These are phyloP conservation scores for Melanerpes aurifrons DNA, from an alignment of 2,113 vertebrate species.

Conservation along the genomic window DNA sequence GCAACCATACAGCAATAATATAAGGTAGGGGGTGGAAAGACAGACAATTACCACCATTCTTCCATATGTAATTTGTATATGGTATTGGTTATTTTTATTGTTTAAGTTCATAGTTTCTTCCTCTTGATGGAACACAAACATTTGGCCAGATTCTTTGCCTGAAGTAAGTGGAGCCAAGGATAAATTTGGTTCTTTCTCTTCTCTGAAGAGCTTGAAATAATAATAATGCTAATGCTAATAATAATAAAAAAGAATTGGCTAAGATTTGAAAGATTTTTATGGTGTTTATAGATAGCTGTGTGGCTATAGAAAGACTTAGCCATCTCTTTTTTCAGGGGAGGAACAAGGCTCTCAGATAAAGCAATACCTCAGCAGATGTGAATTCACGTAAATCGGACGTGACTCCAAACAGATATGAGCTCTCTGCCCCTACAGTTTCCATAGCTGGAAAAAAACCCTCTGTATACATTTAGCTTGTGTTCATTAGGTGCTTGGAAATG, in stretches of 20 bases:
- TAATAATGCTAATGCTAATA: constrained; percentile 43
- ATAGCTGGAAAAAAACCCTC: not conserved
- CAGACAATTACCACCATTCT: constrained; percentile 35
- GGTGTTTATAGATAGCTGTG: constrained; percentile 29
- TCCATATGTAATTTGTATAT: constrained; percentile 48
- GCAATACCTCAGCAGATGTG: constrained; percentile 42
- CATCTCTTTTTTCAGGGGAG: not conserved
- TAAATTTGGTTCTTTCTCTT: constrained; percentile 37
- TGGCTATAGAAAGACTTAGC: constrained; percentile 7
- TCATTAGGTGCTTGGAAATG: not conserved
- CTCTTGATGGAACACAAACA: constrained; percentile 44
- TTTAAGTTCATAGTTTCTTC: constrained; percentile 52
- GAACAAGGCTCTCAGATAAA: constrained; percentile 36
- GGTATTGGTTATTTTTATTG: constrained; percentile 63
- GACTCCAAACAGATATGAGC: not conserved
- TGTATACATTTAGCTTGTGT: not conserved
- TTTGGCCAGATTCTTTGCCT: constrained; percentile 38
- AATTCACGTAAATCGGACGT: not conserved
- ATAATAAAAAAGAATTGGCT: constrained; percentile 8
- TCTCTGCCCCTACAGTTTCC: not conserved
- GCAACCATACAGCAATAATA: constrained; percentile 40
- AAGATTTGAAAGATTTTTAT: constrained; percentile 14
- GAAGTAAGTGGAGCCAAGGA: constrained; percentile 37
- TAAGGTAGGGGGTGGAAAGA: constrained; percentile 28
- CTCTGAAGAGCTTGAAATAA: constrained; percentile 57